These are phyloP conservation scores for Ephydatia muelleri DNA, from an alignment of 37 sponge, comb jelly and placozoan genomes.

Conservation along the genomic window DNA sequence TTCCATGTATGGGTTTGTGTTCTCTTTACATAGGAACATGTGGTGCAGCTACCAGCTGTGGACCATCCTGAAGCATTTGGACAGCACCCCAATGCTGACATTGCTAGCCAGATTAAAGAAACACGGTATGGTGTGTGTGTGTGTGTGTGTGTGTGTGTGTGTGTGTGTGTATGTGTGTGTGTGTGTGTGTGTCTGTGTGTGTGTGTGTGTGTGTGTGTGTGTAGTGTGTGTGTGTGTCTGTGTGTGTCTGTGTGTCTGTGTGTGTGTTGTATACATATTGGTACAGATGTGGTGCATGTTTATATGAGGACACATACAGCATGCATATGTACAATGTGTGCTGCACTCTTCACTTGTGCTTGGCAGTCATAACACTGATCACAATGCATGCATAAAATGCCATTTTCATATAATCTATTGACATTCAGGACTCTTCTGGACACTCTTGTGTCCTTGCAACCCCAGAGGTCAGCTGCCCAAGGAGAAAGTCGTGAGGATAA, in stretches of 20 bases:
- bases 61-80: slow-evolving; percentile 99
- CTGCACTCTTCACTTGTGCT: not conserved
- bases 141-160: slow-evolving; percentile 20
- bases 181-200: slow-evolving; percentile 13
- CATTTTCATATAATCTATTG: no score
- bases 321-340: no score
- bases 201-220: slow-evolving; percentile 18
- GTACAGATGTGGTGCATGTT: not conserved
- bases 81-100: slow-evolving; percentile 99
- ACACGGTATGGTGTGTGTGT: slow-evolving; percentile 66
- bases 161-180: slow-evolving; percentile 9
- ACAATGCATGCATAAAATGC: no score
- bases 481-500: slow-evolving; percentile 98
- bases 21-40: slow-evolving; percentile 72
- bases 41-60: slow-evolving; percentile 86
- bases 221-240: slow-evolving; percentile 12
- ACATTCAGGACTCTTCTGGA: slow-evolving; percentile 82
- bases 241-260: not conserved
- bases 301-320: not conserved
- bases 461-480: slow-evolving; percentile 86
- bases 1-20: not conserved
- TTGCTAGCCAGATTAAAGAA: slow-evolving; percentile 98
- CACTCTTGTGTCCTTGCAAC: slow-evolving; percentile 97
- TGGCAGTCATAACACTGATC: not conserved
- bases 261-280: no score